Conservation (phyloP, 2,888 invertebrate genomes). For the Caenorhabditis parvicauda region DNA sequence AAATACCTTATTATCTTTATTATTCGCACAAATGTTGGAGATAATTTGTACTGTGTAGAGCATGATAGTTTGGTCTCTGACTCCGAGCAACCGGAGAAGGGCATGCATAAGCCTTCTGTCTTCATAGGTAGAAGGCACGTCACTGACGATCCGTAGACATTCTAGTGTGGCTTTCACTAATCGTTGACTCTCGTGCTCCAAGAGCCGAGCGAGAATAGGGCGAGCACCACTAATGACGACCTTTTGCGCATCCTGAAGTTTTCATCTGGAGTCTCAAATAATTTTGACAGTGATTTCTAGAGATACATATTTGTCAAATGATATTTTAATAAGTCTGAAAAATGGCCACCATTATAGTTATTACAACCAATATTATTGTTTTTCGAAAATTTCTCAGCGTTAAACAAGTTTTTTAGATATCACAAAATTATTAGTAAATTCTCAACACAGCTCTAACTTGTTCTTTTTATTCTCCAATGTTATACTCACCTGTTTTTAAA, state of each 20-base stretch:
- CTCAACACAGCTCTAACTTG: no score
- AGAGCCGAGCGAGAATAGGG: conserved; percentile 15
- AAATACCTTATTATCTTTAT: conserved; percentile 41
- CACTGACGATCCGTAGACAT: conserved; percentile 44
- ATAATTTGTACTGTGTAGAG: conserved; percentile 44
- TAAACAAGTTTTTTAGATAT: no score
- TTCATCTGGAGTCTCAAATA: no score
- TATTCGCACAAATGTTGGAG: conserved; percentile 53
- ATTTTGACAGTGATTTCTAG: no score
- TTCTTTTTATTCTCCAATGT: no score
- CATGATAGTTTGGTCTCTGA: conserved; percentile 21
- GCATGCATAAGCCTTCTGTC: conserved; percentile 24
- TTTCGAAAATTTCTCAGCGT: no score
- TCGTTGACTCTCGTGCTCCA: conserved; percentile 38
- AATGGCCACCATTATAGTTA: no score
- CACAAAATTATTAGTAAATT: no score
- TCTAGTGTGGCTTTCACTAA: conserved; percentile 39
- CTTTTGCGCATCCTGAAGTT: conserved; percentile 28
- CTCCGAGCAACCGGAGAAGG: conserved; percentile 27
- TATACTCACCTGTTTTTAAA: no score
- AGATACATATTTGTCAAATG: no score
- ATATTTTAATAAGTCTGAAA: no score
- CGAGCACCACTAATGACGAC: conserved; percentile 27
- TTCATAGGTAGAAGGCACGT: conserved; percentile 22
- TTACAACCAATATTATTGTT: no score